These are phyloP conservation scores for Stigmatopora nigra DNA, from an alignment of 2,113 vertebrate species.

Conservation along the genomic window DNA sequence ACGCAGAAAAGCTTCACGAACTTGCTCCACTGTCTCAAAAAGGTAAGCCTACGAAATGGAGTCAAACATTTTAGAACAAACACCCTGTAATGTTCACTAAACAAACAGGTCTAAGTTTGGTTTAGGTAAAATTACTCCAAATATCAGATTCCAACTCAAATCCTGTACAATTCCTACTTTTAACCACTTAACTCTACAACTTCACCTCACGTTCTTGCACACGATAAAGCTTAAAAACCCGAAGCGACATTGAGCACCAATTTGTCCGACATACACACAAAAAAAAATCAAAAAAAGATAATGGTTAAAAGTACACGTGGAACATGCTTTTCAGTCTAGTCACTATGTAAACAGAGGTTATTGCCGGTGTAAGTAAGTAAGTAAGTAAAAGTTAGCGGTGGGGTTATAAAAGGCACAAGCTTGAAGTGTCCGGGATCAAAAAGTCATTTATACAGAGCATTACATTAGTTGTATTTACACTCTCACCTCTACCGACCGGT, in stretches of 20 bases:
- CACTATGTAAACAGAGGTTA: constrained; percentile 75
- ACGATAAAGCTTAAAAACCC: constrained; percentile 18
- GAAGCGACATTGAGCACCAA: constrained; percentile 37
- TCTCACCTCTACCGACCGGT: constrained; percentile 71
- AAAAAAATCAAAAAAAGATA: constrained; percentile 19
- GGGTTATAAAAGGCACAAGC: constrained; percentile 83
- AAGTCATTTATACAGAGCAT: constrained; percentile 88
- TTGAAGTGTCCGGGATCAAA: constrained; percentile 72
- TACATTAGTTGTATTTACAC: constrained; percentile 95
- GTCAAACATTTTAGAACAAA: no score
- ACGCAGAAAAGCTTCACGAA: no score
- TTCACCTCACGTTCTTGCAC: background rate
- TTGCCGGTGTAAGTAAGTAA: constrained; percentile 73
- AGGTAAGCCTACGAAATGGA: no score
- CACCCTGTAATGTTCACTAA: no score
- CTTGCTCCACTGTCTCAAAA: no score
- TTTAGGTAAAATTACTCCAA: no score
- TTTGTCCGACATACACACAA: constrained; percentile 47
- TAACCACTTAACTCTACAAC: background rate
- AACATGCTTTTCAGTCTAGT: constrained; percentile 72
- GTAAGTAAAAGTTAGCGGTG: constrained; percentile 78
- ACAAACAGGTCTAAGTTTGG: no score
- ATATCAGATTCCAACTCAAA: background rate
- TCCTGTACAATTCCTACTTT: background rate
- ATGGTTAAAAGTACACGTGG: constrained; percentile 69